Percentiles rank a stretch among this genome's conserved stretches.
phyloP scores from a whole-genome alignment of 2,797 vertebrate genomes.

The Staurois parvus region DNA sequence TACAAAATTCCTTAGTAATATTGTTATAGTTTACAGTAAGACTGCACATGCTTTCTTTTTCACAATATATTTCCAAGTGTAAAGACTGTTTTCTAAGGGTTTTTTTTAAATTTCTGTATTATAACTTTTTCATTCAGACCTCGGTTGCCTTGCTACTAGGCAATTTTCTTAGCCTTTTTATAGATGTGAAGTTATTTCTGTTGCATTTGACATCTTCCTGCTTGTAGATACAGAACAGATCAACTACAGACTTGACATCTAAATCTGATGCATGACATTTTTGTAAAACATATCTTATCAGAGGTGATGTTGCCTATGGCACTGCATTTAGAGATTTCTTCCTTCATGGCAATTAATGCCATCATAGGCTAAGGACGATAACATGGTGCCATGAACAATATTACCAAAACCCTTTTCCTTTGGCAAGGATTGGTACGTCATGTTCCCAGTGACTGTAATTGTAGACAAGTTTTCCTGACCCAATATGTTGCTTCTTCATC shows the following conservation, averaged over 20 bases:
- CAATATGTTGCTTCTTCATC: too few relatives aligned
- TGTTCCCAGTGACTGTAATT: too few relatives aligned
- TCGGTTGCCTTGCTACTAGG: background rate
- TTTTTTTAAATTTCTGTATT: too few relatives aligned
- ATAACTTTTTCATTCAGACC: too few relatives aligned
- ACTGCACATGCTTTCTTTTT: too few relatives aligned
- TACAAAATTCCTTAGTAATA: too few relatives aligned
- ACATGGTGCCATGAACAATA: background rate
- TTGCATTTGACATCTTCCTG: background rate
- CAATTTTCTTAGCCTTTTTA: background rate
- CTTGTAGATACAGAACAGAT: slow-evolving; percentile 10
- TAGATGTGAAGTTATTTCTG: slow-evolving; percentile 10
- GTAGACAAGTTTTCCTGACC: too few relatives aligned
- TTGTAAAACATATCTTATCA: slow-evolving; percentile 8
- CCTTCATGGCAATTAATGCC: background rate
- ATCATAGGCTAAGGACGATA: background rate
- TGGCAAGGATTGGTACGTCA: too few relatives aligned
- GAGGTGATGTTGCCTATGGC: slow-evolving; percentile 23
- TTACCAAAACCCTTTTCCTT: too few relatives aligned
- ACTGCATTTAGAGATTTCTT: background rate
- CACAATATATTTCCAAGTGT: too few relatives aligned
- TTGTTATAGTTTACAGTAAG: too few relatives aligned
- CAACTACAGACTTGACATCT: background rate
- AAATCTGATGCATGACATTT: background rate
- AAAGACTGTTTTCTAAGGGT: too few relatives aligned